Conservation (phyloP, 1,140 invertebrate genomes). For the Belonocnema kinseyi region DNA sequence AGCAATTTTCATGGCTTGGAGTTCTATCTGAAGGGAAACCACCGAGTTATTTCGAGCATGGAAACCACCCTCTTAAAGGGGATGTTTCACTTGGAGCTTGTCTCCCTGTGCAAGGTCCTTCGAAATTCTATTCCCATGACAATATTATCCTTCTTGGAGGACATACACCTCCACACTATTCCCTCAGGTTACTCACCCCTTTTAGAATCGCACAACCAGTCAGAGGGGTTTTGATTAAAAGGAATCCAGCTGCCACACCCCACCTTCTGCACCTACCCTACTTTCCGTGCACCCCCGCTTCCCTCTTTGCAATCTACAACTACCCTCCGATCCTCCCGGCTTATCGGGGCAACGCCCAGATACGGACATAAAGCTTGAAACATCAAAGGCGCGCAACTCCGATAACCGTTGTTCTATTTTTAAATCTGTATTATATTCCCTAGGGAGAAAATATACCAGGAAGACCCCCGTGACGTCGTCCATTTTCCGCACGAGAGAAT, state of each 20-base stretch:
- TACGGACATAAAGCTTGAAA: conserved; percentile 51
- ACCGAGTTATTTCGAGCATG: conserved; percentile 12
- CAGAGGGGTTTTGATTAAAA: conserved; percentile 44
- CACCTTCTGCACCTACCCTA: background rate
- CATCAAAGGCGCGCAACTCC: conserved; percentile 41
- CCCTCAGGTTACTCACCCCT: conserved; percentile 33
- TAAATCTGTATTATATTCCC: conserved; percentile 23
- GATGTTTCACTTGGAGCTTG: background rate
- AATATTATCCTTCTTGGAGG: conserved; percentile 29
- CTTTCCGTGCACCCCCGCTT: conserved; percentile 31
- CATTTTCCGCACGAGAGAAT: conserved; percentile 17
- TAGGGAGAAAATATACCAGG: too few relatives aligned
- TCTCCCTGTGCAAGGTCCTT: background rate
- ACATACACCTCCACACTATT: conserved; percentile 9
- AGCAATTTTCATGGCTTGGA: background rate
- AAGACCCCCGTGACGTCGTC: background rate
- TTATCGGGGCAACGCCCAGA: conserved; percentile 63
- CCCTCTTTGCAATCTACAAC: conserved; percentile 10
- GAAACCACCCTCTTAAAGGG: conserved; percentile 20
- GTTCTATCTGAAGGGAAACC: conserved; percentile 15
- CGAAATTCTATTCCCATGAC: background rate
- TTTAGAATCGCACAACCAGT: conserved; percentile 11
- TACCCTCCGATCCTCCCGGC: conserved; percentile 32
- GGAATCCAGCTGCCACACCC: conserved; percentile 43
- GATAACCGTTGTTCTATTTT: conserved; percentile 18